A percentile compares a stretch with the other conserved stretches of the same genome.
Conservation (phyloP, 2,113 vertebrate species). For the Cricetomys ansorgei region DNA sequence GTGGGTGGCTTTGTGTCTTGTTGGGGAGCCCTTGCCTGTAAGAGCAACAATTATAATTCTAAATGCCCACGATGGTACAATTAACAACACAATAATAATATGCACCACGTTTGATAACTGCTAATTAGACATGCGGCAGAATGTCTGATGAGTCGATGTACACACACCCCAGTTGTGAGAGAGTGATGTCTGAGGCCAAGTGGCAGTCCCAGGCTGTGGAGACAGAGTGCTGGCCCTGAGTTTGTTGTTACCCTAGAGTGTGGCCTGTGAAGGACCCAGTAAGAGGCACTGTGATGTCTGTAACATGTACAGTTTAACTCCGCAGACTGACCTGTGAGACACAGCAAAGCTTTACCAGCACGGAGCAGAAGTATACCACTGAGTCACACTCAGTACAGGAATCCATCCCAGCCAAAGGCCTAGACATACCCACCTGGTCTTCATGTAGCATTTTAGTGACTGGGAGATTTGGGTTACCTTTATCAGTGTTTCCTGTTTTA, state of each 20-base stretch:
- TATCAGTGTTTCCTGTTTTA: background rate
- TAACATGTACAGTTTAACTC: background rate
- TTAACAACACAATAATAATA: background rate
- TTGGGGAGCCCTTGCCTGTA: background rate
- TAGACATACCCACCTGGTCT: rapidly evolving
- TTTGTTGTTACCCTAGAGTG: background rate
- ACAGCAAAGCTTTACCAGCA: background rate
- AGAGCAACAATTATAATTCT: background rate
- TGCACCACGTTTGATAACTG: background rate
- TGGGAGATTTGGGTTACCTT: background rate
- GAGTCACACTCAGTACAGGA: background rate
- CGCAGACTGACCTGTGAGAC: background rate
- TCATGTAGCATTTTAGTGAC: background rate
- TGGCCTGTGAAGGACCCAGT: background rate
- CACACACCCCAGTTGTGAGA: background rate
- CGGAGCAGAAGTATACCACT: background rate
- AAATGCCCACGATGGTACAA: background rate
- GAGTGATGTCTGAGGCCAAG: background rate
- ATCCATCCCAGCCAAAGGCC: background rate
- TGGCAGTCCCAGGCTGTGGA: background rate
- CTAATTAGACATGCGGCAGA: background rate
- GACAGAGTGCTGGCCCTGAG: background rate
- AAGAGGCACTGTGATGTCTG: background rate
- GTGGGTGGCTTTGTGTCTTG: background rate
- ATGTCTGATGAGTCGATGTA: background rate